Conservation (phyloP, 1,140 invertebrate genomes). For the Drosophila guanche region DNA sequence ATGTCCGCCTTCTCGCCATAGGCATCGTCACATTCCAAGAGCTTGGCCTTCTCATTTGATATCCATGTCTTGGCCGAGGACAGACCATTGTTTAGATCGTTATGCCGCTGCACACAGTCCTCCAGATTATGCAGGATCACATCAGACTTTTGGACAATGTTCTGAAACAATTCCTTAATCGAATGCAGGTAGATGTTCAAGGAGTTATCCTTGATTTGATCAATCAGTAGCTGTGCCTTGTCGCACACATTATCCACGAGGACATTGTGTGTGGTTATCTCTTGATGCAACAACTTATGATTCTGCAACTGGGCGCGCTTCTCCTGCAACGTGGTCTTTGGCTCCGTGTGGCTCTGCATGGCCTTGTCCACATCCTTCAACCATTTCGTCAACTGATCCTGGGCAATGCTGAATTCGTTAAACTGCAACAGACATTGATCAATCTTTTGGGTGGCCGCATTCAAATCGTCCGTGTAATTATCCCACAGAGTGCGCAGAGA, state of each 20-base stretch:
- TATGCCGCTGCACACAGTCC: conserved; percentile 93
- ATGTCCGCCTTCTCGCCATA: conserved; percentile 93
- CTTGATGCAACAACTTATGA: conserved; percentile 97
- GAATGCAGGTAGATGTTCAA: conserved; percentile 94
- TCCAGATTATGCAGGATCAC: conserved; percentile 93
- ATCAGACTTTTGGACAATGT: conserved; percentile 94
- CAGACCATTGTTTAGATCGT: conserved; percentile 89
- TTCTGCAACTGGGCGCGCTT: conserved; percentile 97
- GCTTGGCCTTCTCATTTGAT: conserved; percentile 89
- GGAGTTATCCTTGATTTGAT: conserved; percentile 94
- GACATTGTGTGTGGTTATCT: conserved; percentile 95
- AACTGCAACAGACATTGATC: conserved; percentile 95
- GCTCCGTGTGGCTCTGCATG: conserved; percentile 95
- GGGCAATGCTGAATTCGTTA: conserved; percentile 92
- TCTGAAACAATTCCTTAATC: conserved; percentile 94
- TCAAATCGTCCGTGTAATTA: conserved; percentile 92
- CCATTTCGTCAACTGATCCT: conserved; percentile 97
- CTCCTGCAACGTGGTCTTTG: conserved; percentile 95
- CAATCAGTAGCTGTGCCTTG: conserved; percentile 94
- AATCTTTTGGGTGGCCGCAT: conserved; percentile 90
- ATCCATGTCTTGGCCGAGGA: conserved; percentile 92
- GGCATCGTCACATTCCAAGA: conserved; percentile 90
- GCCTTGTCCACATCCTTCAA: conserved; percentile 94
- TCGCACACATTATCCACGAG: conserved; percentile 95
- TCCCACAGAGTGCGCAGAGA: conserved; percentile 94